Conservation (phyloP, 2,113 vertebrate genomes). For the Trichomycterus rosablanca region DNA sequence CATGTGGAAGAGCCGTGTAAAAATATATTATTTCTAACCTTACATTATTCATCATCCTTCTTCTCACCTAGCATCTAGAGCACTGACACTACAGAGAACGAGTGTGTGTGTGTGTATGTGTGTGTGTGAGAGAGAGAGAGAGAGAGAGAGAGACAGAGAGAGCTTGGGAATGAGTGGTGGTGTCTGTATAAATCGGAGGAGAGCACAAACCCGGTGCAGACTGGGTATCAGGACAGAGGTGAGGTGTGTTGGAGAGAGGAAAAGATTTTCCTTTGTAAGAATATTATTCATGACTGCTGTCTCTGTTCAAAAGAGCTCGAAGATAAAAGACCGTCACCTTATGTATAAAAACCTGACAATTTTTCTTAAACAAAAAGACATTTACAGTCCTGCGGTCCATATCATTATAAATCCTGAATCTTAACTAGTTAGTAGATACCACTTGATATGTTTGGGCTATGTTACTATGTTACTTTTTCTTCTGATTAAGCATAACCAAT, state of each 20-base stretch:
- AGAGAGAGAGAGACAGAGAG: constrained; percentile 12
- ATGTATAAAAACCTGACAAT: constrained; percentile 17
- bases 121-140: background rate
- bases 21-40: constrained; percentile 1
- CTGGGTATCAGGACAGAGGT: constrained; percentile 52
- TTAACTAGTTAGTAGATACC: no score
- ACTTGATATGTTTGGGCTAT: no score
- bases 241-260: background rate
- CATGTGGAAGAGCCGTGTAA: no score
- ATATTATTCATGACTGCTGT: constrained; percentile 35
- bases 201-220: constrained; percentile 56
- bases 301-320: constrained; percentile 25
- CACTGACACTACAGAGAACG: constrained; percentile 49
- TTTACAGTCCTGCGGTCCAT: constrained; percentile 4
- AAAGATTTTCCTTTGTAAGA: background rate
- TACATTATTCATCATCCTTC: constrained; percentile 65
- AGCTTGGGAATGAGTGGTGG: constrained; percentile 48
- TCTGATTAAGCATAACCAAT: no score
- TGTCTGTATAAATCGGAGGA: constrained; percentile 56
- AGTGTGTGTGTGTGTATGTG: no score
- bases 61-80: constrained; percentile 60
- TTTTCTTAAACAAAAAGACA: constrained; percentile 13
- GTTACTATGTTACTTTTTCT: no score
- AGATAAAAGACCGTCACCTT: constrained; percentile 35
- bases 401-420: background rate